Evolutionary conservation across 2,797 vertebrate genomes (phyloP).

Genomic region (Oreochromis grahami): DNA sequence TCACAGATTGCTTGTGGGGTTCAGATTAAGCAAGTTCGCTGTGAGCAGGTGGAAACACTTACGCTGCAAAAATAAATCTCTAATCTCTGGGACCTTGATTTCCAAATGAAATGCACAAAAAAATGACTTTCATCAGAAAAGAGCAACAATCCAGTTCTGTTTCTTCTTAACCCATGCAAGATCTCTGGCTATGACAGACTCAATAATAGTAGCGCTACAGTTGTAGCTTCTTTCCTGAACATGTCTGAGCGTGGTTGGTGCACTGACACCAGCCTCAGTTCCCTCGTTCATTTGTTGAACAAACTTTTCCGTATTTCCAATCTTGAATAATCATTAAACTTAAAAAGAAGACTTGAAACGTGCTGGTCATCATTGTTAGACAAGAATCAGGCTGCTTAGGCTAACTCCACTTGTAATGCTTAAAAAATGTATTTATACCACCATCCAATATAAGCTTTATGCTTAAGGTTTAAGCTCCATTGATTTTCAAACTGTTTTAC

Average conservation of each 20-base stretch:
- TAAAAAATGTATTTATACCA: neutral
- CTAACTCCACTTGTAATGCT: neutral
- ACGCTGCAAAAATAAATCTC: neutral
- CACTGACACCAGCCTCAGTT: neutral
- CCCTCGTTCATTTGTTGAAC: neutral
- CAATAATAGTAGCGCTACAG: neutral
- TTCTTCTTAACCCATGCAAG: neutral
- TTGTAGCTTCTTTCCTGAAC: neutral
- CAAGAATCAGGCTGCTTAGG: slow-evolving; percentile 9
- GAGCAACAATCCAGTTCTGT: neutral
- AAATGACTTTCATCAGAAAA: neutral
- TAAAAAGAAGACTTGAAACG: neutral
- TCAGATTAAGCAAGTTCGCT: neutral
- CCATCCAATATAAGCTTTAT: neutral
- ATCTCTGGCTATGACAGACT: neutral
- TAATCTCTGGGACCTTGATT: neutral
- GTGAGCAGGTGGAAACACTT: neutral
- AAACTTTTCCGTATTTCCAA: neutral
- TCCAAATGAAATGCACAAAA: neutral
- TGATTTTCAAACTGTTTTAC: neutral
- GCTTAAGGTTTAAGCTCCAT: neutral
- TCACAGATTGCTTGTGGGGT: neutral
- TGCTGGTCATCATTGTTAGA: slow-evolving; percentile 20
- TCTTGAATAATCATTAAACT: neutral
- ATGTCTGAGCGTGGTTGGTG: neutral